These are phyloP conservation scores for Calycopis cecrops DNA, from an alignment of 1,140 invertebrate species.

Conservation along the genomic window DNA sequence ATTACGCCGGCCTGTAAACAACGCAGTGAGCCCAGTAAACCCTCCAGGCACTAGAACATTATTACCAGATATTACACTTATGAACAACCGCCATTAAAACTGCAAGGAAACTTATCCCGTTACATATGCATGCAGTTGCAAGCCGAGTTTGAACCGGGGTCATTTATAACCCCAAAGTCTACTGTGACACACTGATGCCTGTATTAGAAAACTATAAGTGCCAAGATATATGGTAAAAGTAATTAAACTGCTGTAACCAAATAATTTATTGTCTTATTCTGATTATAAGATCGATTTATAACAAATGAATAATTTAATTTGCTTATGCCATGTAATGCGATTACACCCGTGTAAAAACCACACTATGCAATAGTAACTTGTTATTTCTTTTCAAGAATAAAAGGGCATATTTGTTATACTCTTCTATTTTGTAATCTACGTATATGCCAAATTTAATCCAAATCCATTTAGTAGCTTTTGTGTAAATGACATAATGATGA, in stretches of 20 bases:
- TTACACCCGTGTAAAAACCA: too few species aligned
- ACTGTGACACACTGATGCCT: constrained; percentile 29
- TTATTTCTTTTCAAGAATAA: too few species aligned
- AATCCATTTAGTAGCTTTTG: too few species aligned
- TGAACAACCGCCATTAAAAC: constrained; percentile 62
- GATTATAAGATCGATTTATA: too few species aligned
- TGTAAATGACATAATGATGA: too few species aligned
- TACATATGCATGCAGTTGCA: constrained; percentile 61
- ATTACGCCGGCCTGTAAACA: constrained; percentile 30
- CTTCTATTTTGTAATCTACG: too few species aligned
- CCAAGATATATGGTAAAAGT: too few species aligned
- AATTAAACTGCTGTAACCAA: too few species aligned
- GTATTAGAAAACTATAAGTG: too few species aligned
- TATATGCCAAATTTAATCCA: too few species aligned
- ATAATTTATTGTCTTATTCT: too few species aligned
- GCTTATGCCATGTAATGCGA: neutral
- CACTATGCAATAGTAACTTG: neutral
- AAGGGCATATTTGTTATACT: too few species aligned
- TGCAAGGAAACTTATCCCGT: constrained; percentile 53
- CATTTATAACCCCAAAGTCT: constrained; percentile 57
- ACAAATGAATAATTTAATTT: neutral
- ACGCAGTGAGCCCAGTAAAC: constrained; percentile 25
- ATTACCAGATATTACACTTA: constrained; percentile 70
- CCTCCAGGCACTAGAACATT: constrained; percentile 33
- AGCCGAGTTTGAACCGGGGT: constrained; percentile 41